Evolutionary conservation across 2,797 vertebrate genomes (phyloP).

Genomic region (Leptoclinus maculatus): DNA sequence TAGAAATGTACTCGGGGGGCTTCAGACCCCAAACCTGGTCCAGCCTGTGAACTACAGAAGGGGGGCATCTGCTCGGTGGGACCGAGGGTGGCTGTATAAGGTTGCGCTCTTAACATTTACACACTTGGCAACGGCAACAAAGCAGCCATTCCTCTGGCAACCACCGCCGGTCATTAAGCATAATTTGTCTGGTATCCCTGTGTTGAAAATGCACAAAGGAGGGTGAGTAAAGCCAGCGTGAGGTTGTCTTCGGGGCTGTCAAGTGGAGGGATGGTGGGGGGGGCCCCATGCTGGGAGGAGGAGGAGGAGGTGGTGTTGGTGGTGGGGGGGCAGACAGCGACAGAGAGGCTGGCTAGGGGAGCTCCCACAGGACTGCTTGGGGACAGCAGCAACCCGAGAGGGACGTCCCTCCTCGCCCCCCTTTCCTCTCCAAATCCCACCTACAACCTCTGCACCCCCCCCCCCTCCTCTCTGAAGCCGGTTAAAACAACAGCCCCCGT

Average conservation of each 20-base stretch:
- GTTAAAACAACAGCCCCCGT: conserved; percentile 78
- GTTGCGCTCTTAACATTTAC: conserved; percentile 59
- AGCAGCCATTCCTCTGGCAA: conserved; percentile 74
- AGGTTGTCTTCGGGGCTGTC: conserved; percentile 81
- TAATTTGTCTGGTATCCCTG: conserved; percentile 83
- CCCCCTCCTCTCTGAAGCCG: conserved; percentile 38
- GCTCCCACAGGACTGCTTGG: conserved; percentile 75
- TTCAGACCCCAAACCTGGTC: conserved; percentile 7
- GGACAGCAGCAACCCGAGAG: conserved; percentile 80
- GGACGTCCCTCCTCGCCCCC: conserved; percentile 16
- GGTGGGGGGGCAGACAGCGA: conserved; percentile 68
- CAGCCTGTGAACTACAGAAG: conserved; percentile 37
- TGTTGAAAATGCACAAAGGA: conserved; percentile 78
- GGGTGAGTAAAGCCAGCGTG: conserved; percentile 77
- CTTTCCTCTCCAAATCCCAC: conserved; percentile 42
- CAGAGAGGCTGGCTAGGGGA: conserved; percentile 70
- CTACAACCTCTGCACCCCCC: conserved; percentile 47
- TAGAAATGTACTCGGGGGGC: background rate
- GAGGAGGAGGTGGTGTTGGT: background rate
- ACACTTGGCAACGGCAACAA: conserved; percentile 74
- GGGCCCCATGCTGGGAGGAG: conserved; percentile 67
- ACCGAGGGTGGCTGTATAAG: conserved; percentile 30
- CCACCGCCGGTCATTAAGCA: conserved; percentile 77
- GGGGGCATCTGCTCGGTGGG: conserved; percentile 48
- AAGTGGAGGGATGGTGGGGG: conserved; percentile 75